These are phyloP conservation scores for Rhogogaster chlorosoma DNA, from an alignment of 2,888 invertebrate genomes.

Conservation along the genomic window DNA sequence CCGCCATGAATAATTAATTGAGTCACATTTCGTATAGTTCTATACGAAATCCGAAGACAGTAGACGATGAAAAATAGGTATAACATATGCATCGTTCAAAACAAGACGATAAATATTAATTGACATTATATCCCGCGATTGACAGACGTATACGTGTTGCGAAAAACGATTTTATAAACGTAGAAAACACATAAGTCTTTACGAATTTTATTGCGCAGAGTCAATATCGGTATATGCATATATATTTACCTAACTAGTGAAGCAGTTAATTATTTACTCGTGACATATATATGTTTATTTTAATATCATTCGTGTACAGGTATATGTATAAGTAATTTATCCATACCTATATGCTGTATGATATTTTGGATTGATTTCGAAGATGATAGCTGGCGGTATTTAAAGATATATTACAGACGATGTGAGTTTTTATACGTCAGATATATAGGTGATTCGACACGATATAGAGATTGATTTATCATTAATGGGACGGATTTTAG, in stretches of 20 bases:
- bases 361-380: background rate
- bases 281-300: background rate
- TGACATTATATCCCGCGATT: background rate
- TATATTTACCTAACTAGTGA: background rate
- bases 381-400: background rate
- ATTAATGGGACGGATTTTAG: background rate
- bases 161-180: background rate
- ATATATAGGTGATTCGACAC: background rate
- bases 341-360: background rate
- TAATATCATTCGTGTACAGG: background rate
- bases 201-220: background rate
- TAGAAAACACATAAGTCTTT: background rate
- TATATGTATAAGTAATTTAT: background rate
- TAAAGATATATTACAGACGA: background rate
- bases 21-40: too few species aligned
- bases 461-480: background rate
- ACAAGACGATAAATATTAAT: conserved; percentile 15
- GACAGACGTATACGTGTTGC: background rate
- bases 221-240: background rate
- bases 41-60: too few species aligned
- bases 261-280: background rate
- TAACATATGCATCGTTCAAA: background rate
- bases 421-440: background rate
- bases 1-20: too few species aligned
- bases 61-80: background rate